Evolutionary conservation across 2,797 vertebrate genomes (phyloP).

Genomic region (Euthynnus affinis): DNA sequence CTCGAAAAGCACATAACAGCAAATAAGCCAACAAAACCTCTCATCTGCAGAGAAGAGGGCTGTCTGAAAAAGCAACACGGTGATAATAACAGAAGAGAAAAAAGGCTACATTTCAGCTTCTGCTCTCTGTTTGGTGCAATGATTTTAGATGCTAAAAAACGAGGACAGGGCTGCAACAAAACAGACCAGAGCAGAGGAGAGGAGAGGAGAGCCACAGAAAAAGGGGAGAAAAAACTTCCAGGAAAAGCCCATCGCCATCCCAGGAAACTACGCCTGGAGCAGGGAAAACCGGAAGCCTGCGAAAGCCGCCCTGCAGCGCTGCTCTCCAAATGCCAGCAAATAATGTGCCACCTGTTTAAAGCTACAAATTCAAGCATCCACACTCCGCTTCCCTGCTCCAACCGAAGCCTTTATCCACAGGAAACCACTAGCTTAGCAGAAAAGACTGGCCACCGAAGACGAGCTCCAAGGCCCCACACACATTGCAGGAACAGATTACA

Average conservation of each 20-base stretch:
- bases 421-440: conserved; percentile 34
- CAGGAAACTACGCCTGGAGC: conserved; percentile 53
- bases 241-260: conserved; percentile 46
- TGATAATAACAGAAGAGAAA: not conserved
- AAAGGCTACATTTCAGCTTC: not conserved
- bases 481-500: conserved; percentile 25
- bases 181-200: not conserved
- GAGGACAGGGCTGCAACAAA: conserved; percentile 13
- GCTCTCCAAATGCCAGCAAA: conserved; percentile 57
- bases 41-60: not conserved
- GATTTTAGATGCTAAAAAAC: conserved; percentile 1
- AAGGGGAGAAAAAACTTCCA: conserved; percentile 31
- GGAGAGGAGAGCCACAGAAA: not conserved
- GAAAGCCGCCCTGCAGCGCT: conserved; percentile 60
- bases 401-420: conserved; percentile 54
- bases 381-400: conserved; percentile 17
- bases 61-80: not conserved
- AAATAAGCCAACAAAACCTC: not conserved
- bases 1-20: not conserved
- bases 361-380: conserved; percentile 48
- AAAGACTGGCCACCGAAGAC: conserved; percentile 40
- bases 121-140: not conserved
- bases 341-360: conserved; percentile 68
- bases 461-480: conserved; percentile 39
- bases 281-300: conserved; percentile 33